Conservation (phyloP, 2,797 vertebrate genomes). For the Paguma larvata region DNA sequence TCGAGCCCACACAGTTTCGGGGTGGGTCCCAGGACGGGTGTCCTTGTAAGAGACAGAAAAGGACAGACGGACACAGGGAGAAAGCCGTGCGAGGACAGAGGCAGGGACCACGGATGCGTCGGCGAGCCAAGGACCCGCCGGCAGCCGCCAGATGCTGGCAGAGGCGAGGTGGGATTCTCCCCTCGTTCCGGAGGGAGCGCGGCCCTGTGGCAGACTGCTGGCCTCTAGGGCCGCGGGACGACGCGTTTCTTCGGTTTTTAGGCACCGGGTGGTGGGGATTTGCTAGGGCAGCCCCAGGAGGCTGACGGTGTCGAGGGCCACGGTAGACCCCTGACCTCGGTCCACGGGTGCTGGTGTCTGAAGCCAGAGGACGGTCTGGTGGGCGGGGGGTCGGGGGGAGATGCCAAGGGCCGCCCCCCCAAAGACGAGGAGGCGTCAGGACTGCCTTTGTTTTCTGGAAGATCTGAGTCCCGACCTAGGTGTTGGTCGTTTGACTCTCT, state of each 20-base stretch:
- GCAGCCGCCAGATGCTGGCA: background rate
- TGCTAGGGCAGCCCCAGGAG: background rate
- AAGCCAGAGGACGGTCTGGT: background rate
- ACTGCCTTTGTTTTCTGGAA: background rate
- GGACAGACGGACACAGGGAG: background rate
- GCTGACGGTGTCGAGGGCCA: rapidly evolving
- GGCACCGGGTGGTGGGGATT: rapidly evolving
- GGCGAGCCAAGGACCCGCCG: rapidly evolving
- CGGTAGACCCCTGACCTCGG: rapidly evolving
- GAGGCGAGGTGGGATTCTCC: rapidly evolving
- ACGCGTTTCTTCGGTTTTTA: background rate
- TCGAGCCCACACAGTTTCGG: background rate
- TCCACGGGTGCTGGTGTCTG: rapidly evolving
- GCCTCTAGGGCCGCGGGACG: background rate
- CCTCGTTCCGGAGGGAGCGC: background rate
- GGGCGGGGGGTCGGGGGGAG: background rate
- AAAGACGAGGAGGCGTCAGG: rapidly evolving
- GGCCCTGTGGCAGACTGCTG: rapidly evolving
- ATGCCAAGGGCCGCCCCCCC: background rate
- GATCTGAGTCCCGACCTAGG: background rate
- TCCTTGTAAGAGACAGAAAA: background rate
- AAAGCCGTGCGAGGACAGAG: rapidly evolving
- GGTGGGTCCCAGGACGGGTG: background rate
- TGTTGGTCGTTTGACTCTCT: background rate
- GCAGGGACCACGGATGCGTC: rapidly evolving